Conservation (phyloP, 2,888 invertebrate genomes). For the Euzetes globulus region DNA sequence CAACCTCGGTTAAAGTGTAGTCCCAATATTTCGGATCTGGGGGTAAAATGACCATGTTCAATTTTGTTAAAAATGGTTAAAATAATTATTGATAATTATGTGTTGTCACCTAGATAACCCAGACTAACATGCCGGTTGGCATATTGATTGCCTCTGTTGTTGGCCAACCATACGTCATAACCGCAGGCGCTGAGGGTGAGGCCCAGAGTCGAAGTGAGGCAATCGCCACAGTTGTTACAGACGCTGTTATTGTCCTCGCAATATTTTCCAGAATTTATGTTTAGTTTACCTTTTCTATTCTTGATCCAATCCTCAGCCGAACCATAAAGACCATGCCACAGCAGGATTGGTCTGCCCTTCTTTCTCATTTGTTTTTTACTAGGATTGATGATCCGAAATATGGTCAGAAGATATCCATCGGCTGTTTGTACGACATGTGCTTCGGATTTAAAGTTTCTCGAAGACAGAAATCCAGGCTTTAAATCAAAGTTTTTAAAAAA, state of each 20-base stretch:
- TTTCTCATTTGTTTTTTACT: neutral
- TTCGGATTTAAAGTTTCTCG: constrained; percentile 22
- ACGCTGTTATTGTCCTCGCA: neutral
- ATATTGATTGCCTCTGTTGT: constrained; percentile 25
- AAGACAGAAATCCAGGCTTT: constrained; percentile 19
- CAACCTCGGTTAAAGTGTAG: constrained; percentile 24
- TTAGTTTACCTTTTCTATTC: constrained; percentile 10
- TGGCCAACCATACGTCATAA: constrained; percentile 16
- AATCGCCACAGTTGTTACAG: neutral
- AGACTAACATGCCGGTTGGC: neutral
- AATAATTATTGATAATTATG: neutral
- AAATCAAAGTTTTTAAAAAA: neutral
- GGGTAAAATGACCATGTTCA: neutral
- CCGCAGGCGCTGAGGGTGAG: neutral
- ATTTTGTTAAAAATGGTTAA: neutral
- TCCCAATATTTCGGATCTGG: constrained; percentile 27
- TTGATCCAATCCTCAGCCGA: neutral
- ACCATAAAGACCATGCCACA: constrained; percentile 26
- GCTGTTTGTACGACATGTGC: constrained; percentile 14
- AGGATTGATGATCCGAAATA: constrained; percentile 31
- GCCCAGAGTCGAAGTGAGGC: neutral
- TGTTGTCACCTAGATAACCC: neutral
- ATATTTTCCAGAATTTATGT: constrained; percentile 5
- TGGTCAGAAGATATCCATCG: constrained; percentile 26
- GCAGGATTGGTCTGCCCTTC: constrained; percentile 13